These are phyloP conservation scores for Pantherophis guttatus DNA, from an alignment of 2,113 vertebrate genomes.

Conservation along the genomic window DNA sequence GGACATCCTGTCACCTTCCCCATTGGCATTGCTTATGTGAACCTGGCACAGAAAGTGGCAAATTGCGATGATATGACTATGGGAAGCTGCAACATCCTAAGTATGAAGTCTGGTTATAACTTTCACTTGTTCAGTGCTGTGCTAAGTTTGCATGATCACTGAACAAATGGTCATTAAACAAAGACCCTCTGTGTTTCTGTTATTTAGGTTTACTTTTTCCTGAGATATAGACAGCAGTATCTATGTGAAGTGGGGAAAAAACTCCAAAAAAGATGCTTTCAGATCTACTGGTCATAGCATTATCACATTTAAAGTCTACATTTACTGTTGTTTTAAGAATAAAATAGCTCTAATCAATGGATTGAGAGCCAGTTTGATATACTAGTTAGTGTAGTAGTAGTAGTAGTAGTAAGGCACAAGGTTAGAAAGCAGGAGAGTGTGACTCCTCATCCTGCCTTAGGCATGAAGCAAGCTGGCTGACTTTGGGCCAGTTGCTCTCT, in stretches of 20 bases:
- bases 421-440: not conserved
- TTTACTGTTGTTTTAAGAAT: not conserved
- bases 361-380: not conserved
- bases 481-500: not conserved
- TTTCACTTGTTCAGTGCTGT: not conserved
- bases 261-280: not conserved
- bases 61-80: not conserved
- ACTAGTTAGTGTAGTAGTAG: not conserved
- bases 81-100: not conserved
- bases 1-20: not conserved
- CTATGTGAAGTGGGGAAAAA: not conserved
- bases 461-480: not conserved
- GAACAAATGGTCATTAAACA: not conserved
- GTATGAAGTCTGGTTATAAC: not conserved
- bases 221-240: not conserved
- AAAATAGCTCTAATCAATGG: slow-evolving; percentile 22
- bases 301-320: rapidly evolving
- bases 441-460: not conserved
- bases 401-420: not conserved
- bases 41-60: not conserved
- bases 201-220: not conserved
- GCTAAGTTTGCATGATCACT: not conserved
- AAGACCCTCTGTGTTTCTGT: not conserved
- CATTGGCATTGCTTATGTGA: not conserved
- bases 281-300: not conserved